Evolutionary conservation across 2,797 vertebrate genomes (phyloP).

Genomic region (Staurois parvus): DNA sequence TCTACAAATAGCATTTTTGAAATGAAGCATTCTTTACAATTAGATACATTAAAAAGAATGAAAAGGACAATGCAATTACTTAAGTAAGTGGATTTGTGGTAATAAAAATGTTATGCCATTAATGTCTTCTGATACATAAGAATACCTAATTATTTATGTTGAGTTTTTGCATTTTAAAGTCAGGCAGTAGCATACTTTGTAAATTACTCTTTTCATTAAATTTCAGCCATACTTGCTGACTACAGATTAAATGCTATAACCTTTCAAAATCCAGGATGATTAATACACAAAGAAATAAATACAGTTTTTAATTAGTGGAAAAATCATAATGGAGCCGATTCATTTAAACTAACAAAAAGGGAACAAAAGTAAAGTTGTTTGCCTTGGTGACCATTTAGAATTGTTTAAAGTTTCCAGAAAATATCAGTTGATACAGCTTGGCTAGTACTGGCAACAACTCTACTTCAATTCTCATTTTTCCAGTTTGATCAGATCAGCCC

Average conservation of each 20-base stretch:
- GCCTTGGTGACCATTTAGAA: no score
- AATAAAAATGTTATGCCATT: background rate
- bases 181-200: background rate
- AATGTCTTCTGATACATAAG: background rate
- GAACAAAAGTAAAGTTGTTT: no score
- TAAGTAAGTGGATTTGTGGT: background rate
- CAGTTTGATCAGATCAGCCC: no score
- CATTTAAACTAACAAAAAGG: no score
- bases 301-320: no score
- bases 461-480: no score
- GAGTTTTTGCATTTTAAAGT: background rate
- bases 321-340: no score
- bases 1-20: background rate
- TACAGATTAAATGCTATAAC: slow-evolving; percentile 50
- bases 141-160: background rate
- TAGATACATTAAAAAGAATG: background rate
- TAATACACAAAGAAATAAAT: slow-evolving; percentile 53
- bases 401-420: no score
- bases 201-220: slow-evolving; percentile 52
- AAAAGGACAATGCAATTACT: background rate
- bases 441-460: no score
- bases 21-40: background rate
- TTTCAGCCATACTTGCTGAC: slow-evolving; percentile 29
- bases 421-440: no score
- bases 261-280: slow-evolving; percentile 55